Evolutionary conservation across 2,113 vertebrate species (phyloP).

Genomic region (Agelaius tricolor): DNA sequence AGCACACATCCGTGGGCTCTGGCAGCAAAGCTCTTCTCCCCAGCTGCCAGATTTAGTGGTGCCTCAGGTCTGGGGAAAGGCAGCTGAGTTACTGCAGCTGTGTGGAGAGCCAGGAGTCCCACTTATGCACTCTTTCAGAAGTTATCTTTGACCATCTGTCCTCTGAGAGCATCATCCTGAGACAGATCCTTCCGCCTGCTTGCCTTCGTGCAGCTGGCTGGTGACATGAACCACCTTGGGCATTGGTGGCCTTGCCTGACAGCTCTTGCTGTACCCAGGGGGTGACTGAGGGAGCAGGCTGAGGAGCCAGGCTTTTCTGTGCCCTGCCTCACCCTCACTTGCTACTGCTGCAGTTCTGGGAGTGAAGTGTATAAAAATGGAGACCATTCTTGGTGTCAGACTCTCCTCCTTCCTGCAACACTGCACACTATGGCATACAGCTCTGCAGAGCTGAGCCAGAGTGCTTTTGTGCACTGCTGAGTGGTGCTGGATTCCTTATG

Average conservation of each 20-base stretch:
- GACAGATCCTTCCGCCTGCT: accelerated
- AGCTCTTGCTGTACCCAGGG: not conserved
- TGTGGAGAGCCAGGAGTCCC: not conserved
- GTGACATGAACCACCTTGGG: not conserved
- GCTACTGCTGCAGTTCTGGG: not conserved
- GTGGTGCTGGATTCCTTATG: not conserved
- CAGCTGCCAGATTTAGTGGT: not conserved
- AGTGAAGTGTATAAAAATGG: not conserved
- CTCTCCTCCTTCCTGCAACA: not conserved
- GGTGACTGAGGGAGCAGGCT: not conserved
- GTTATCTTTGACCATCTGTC: not conserved
- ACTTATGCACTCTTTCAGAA: not conserved
- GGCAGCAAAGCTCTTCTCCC: not conserved
- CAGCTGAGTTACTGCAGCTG: not conserved
- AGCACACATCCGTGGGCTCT: accelerated
- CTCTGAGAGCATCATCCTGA: not conserved
- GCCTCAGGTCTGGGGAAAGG: not conserved
- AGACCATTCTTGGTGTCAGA: not conserved
- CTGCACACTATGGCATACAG: accelerated
- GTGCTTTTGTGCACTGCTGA: not conserved
- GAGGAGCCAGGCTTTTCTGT: not conserved
- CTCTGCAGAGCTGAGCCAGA: not conserved
- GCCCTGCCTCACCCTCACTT: accelerated
- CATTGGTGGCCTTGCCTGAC: not conserved
- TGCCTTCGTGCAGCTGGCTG: not conserved